A percentile compares a stretch with the other conserved stretches of the same genome.
Conservation (phyloP, 2,797 vertebrate species). For the Acanthurus lineatus region DNA sequence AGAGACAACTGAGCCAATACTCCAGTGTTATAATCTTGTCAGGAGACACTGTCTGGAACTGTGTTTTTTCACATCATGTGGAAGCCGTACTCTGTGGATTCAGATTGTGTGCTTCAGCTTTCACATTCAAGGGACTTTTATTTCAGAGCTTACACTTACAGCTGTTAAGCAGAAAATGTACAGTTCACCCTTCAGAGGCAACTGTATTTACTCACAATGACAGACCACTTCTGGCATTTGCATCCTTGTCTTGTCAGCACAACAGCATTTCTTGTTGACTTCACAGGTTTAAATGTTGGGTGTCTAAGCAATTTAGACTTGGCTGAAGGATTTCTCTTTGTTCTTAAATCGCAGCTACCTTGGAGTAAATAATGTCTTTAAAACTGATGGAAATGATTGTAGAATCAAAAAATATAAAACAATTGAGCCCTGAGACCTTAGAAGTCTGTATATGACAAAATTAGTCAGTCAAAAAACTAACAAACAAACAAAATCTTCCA, state of each 20-base stretch:
- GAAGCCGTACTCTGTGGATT: conserved; percentile 31
- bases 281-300: background rate
- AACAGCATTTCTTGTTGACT: background rate
- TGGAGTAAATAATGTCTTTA: too few species aligned
- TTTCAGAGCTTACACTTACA: conserved; percentile 19
- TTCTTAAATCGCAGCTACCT: background rate
- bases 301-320: background rate
- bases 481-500: too few species aligned
- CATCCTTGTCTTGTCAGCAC: background rate
- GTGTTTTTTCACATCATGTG: conserved; percentile 30
- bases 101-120: conserved; percentile 37
- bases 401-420: too few species aligned
- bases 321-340: background rate
- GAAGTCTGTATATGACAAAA: too few species aligned
- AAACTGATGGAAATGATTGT: too few species aligned
- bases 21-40: conserved; percentile 48
- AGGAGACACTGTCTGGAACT: conserved; percentile 50
- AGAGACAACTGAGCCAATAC: conserved; percentile 45
- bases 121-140: conserved; percentile 34
- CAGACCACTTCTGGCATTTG: conserved; percentile 1
- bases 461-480: too few species aligned
- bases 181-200: background rate
- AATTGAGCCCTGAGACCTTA: too few species aligned
- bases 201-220: conserved; percentile 27
- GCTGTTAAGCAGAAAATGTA: conserved; percentile 25